Evolutionary conservation across 1,140 invertebrate species (phyloP).

Genomic region (Venturia canescens): DNA sequence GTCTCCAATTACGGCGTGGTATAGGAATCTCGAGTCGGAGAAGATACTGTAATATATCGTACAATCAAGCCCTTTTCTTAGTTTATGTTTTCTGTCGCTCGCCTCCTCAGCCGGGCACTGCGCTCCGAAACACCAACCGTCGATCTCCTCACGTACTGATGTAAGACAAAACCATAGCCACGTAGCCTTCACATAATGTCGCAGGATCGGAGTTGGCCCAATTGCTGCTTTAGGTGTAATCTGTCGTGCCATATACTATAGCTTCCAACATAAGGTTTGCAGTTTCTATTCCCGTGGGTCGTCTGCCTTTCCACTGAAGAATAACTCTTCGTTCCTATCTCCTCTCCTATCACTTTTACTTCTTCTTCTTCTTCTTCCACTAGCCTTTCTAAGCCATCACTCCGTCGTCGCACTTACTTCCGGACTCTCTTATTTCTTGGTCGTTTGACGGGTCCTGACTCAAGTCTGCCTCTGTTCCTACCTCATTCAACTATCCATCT

Average conservation of each 20-base stretch:
- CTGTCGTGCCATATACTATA: not conserved
- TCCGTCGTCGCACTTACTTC: not conserved
- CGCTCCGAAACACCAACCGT: not conserved
- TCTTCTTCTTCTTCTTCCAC: not conserved
- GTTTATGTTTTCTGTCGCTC: slow-evolving; percentile 18
- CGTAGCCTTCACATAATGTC: slow-evolving; percentile 1
- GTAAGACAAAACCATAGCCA: slow-evolving; percentile 32
- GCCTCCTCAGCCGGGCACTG: not conserved
- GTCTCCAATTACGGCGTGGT: slow-evolving; percentile 61
- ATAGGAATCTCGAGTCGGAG: slow-evolving; percentile 45
- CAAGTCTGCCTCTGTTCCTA: slow-evolving; percentile 16
- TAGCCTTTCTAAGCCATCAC: not conserved
- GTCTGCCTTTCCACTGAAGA: not conserved
- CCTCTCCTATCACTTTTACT: not conserved
- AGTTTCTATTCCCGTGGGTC: slow-evolving; percentile 4
- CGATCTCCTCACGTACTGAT: not conserved
- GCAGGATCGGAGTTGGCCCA: slow-evolving; percentile 2
- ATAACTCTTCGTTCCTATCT: slow-evolving; percentile 23
- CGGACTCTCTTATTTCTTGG: not conserved
- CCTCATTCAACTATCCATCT: slow-evolving; percentile 5
- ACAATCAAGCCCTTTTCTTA: slow-evolving; percentile 29
- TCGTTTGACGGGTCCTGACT: slow-evolving; percentile 23
- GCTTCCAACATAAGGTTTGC: slow-evolving; percentile 28
- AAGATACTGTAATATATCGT: not conserved
- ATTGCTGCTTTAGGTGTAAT: slow-evolving; percentile 20